Conservation (phyloP, 2,113 vertebrate genomes). For the Neogobius melanostomus region DNA sequence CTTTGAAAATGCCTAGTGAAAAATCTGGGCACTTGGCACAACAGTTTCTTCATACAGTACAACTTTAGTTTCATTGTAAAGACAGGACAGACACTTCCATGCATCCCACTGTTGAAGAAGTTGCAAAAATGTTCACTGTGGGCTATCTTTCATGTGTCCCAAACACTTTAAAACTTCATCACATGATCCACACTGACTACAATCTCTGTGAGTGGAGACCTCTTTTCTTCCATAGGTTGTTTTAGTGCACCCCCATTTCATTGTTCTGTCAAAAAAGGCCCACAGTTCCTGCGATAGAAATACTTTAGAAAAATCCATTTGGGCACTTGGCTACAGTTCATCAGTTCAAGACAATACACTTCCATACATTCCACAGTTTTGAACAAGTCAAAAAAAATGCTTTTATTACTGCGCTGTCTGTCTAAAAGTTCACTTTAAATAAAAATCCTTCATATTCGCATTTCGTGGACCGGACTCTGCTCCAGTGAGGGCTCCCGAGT, state of each 20-base stretch:
- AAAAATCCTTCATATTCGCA: conserved; percentile 80
- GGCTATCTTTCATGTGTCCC: not conserved
- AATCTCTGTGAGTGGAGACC: not conserved
- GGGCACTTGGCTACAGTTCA: conserved; percentile 7
- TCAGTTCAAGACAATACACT: conserved; percentile 18
- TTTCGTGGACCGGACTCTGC: conserved; percentile 86
- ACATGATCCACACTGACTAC: not conserved
- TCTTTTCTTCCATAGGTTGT: not conserved
- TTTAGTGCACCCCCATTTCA: not conserved
- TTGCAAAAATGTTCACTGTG: conserved; percentile 7
- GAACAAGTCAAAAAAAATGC: conserved; percentile 7
- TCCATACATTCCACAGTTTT: conserved; percentile 10
- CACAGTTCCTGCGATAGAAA: no score
- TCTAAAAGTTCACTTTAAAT: conserved; percentile 32
- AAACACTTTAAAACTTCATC: not conserved
- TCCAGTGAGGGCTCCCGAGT: conserved; percentile 88
- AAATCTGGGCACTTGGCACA: not conserved
- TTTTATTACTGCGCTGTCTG: conserved; percentile 14
- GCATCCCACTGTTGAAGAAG: not conserved
- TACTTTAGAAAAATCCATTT: conserved; percentile 2
- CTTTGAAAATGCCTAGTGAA: not conserved
- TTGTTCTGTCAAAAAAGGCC: not conserved
- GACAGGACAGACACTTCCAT: not conserved
- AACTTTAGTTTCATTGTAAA: not conserved
- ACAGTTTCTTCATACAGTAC: not conserved